phyloP scores from a whole-genome alignment of 2,888 invertebrate genomes.

The Scaptomyza caliginosa region DNA sequence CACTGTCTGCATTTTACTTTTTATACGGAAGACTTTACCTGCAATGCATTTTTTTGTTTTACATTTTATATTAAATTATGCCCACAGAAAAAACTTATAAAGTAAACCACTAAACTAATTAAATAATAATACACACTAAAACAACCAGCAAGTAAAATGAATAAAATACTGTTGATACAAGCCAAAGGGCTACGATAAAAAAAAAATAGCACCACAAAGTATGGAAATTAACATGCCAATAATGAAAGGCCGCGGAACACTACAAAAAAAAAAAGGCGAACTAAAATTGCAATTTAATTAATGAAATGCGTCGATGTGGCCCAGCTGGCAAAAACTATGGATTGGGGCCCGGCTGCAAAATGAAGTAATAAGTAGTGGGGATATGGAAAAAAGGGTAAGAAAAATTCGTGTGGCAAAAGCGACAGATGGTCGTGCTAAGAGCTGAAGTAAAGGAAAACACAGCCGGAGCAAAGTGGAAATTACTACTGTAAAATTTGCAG shows the following conservation, averaged over 20 bases:
- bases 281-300: conserved; percentile 71
- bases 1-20: not conserved
- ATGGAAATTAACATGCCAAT: conserved; percentile 54
- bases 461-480: conserved; percentile 45
- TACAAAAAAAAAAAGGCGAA: not conserved
- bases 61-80: not conserved
- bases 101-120: conserved; percentile 21
- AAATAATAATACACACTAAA: conserved; percentile 40
- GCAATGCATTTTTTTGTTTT: not conserved
- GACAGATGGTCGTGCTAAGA: conserved; percentile 36
- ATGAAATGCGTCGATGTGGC: conserved; percentile 56
- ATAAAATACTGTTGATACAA: not conserved
- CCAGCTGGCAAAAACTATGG: conserved; percentile 46
- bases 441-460: conserved; percentile 29
- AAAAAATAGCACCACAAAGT: conserved; percentile 28
- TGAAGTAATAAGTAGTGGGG: not conserved
- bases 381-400: conserved; percentile 1
- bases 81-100: conserved; percentile 1
- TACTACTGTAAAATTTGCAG: conserved; percentile 59
- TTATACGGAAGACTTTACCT: not conserved
- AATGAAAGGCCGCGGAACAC: conserved; percentile 6
- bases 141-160: conserved; percentile 7
- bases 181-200: not conserved
- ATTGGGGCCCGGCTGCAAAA: conserved; percentile 13
- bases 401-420: conserved; percentile 26